Percentiles rank a stretch among this genome's conserved stretches.
These are phyloP conservation scores for Tauraco erythrolophus DNA, from an alignment of 2,113 vertebrate genomes.

Conservation along the genomic window DNA sequence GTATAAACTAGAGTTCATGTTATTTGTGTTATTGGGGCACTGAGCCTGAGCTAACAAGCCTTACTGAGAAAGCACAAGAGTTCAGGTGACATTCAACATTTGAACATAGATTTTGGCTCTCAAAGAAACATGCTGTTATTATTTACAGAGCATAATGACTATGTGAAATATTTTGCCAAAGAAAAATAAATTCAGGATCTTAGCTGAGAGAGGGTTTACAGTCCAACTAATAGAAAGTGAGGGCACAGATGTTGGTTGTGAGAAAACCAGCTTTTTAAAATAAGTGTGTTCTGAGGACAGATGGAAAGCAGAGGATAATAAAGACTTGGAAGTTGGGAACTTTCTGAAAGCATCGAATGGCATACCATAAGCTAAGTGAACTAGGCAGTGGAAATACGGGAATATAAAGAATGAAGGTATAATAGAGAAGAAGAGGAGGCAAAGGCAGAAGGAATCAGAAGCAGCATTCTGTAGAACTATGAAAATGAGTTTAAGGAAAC, in stretches of 20 bases:
- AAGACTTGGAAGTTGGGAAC: neutral
- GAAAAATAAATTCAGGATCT: neutral
- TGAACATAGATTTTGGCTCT: neutral
- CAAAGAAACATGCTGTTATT: neutral
- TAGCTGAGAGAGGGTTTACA: neutral
- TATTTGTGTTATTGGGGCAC: neutral
- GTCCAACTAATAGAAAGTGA: neutral
- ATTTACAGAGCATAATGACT: neutral
- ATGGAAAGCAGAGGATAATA: neutral
- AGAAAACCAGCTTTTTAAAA: neutral
- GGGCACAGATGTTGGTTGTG: neutral
- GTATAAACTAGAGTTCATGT: neutral
- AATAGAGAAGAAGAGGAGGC: neutral
- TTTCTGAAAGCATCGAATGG: neutral
- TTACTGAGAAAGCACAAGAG: neutral
- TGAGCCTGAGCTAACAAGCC: neutral
- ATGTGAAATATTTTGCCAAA: neutral
- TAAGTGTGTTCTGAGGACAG: neutral
- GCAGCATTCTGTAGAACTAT: neutral
- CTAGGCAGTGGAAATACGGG: neutral
- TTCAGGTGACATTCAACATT: neutral
- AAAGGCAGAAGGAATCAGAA: neutral
- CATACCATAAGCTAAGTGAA: neutral
- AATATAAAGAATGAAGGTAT: neutral
- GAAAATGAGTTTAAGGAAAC: neutral